phyloP scores from a whole-genome alignment of 1,140 invertebrate species.

The Centruroides sculpturatus region DNA sequence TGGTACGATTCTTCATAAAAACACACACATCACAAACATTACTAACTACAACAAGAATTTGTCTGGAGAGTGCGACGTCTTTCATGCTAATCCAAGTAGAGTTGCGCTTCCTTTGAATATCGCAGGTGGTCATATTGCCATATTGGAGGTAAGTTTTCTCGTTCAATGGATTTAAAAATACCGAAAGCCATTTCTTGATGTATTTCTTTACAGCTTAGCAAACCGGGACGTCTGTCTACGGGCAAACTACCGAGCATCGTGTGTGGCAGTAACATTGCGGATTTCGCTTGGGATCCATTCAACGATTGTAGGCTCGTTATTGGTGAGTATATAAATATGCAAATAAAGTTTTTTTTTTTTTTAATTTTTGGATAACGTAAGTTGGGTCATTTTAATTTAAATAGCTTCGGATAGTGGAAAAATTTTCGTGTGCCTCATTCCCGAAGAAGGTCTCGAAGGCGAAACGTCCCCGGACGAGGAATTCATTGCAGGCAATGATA shows the following conservation, averaged over 20 bases:
- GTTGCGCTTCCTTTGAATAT: conserved; percentile 76
- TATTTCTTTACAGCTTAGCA: too few relatives aligned
- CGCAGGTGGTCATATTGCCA: conserved; percentile 72
- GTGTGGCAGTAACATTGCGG: conserved; percentile 71
- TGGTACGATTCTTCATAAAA: conserved; percentile 75
- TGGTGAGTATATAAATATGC: conserved; percentile 31
- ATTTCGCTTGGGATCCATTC: conserved; percentile 90
- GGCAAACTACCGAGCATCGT: conserved; percentile 67
- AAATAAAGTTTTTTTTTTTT: neutral
- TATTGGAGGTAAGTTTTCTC: conserved; percentile 46
- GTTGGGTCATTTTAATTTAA: neutral
- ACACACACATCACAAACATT: conserved; percentile 80
- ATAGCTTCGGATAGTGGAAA: conserved; percentile 78
- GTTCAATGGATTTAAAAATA: too few relatives aligned
- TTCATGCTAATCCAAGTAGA: conserved; percentile 68
- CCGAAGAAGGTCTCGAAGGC: conserved; percentile 50
- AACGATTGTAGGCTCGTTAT: conserved; percentile 60
- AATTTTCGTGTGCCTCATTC: conserved; percentile 68
- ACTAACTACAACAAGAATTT: conserved; percentile 78
- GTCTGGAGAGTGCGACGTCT: conserved; percentile 83
- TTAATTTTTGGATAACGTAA: neutral
- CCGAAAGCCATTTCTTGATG: too few relatives aligned
- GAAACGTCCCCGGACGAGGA: conserved; percentile 41
- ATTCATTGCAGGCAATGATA: conserved; percentile 63
- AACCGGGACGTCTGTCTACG: conserved; percentile 28